These are phyloP conservation scores for Ectemnius lituratus DNA, from an alignment of 2,888 invertebrate genomes.

Conservation along the genomic window DNA sequence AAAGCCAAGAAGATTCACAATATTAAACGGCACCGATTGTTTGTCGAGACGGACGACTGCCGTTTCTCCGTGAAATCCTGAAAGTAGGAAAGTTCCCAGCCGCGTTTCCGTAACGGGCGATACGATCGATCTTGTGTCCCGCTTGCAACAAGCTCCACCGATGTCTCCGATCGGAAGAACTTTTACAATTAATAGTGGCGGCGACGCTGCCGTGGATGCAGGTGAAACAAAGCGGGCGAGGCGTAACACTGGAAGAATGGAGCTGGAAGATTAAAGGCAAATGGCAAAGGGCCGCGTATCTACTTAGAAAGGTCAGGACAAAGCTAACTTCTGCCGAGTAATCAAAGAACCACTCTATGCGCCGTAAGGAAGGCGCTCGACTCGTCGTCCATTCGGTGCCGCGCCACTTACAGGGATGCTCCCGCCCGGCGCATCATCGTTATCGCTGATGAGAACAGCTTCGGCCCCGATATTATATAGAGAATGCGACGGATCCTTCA, in stretches of 20 bases:
- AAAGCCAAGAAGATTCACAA: too few species aligned
- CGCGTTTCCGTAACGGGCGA: conserved; percentile 24
- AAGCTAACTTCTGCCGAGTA: conserved; percentile 53
- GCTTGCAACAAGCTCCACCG: conserved; percentile 37
- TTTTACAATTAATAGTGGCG: conserved; percentile 52
- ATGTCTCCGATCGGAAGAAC: conserved; percentile 46
- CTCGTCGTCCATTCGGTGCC: conserved; percentile 27
- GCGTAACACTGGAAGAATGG: conserved; percentile 23
- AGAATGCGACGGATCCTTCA: conserved; percentile 20
- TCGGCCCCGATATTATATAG: conserved; percentile 32
- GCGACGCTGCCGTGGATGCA: conserved; percentile 22
- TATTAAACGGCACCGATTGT: too few species aligned
- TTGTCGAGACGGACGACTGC: too few species aligned
- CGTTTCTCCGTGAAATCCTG: not conserved
- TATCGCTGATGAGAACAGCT: conserved; percentile 42
- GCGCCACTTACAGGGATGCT: conserved; percentile 28
- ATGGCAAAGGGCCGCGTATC: conserved; percentile 22
- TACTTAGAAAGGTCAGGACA: conserved; percentile 46
- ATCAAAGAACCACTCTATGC: conserved; percentile 51
- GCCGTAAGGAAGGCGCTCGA: conserved; percentile 34
- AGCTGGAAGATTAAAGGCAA: conserved; percentile 13
- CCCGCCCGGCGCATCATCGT: conserved; percentile 34
- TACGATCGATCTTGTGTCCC: conserved; percentile 34
- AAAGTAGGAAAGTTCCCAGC: conserved; percentile 14
- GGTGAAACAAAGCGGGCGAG: conserved; percentile 31